Percentiles rank a stretch among this genome's conserved stretches.
Evolutionary conservation across 2,888 invertebrate genomes (phyloP).

Genomic region (Xanthia icteritia): DNA sequence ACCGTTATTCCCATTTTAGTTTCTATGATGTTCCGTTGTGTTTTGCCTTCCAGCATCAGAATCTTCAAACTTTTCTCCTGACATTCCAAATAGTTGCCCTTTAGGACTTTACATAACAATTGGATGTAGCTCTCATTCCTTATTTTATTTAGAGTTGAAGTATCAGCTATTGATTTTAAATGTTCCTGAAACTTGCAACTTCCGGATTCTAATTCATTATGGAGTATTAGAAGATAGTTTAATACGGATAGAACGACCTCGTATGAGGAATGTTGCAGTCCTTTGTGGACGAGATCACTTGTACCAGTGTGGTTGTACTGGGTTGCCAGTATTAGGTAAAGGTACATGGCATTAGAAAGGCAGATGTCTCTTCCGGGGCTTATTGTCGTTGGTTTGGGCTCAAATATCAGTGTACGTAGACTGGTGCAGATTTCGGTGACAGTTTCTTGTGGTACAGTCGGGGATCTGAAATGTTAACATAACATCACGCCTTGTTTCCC

Average conservation of each 20-base stretch:
- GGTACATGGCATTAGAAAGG: conserved; percentile 70
- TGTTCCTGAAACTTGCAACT: conserved; percentile 72
- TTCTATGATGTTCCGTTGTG: conserved; percentile 73
- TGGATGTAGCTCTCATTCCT: conserved; percentile 65
- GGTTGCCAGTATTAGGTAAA: conserved; percentile 52
- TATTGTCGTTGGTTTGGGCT: conserved; percentile 41
- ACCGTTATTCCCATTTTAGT: conserved; percentile 54
- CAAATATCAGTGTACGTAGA: conserved; percentile 71
- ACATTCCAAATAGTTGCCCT: conserved; percentile 78
- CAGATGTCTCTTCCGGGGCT: conserved; percentile 76
- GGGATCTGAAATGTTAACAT: conserved; percentile 73
- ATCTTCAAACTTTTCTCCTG: conserved; percentile 79
- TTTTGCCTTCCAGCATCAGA: conserved; percentile 74
- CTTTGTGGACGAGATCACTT: conserved; percentile 33
- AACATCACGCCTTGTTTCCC: no score
- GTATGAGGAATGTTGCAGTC: conserved; percentile 57
- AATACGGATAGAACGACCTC: conserved; percentile 59
- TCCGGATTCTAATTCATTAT: conserved; percentile 68
- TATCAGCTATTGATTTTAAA: conserved; percentile 63
- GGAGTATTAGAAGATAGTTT: conserved; percentile 65
- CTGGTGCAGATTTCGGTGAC: conserved; percentile 59
- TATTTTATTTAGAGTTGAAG: conserved; percentile 60
- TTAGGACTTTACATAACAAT: conserved; percentile 71
- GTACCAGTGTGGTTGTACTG: background rate
- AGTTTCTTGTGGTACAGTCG: conserved; percentile 65